Evolutionary conservation across 1,140 invertebrate genomes (phyloP), one percentile per base, ranked within the genome.

Genomic region (Microplitis mediator): DNA sequence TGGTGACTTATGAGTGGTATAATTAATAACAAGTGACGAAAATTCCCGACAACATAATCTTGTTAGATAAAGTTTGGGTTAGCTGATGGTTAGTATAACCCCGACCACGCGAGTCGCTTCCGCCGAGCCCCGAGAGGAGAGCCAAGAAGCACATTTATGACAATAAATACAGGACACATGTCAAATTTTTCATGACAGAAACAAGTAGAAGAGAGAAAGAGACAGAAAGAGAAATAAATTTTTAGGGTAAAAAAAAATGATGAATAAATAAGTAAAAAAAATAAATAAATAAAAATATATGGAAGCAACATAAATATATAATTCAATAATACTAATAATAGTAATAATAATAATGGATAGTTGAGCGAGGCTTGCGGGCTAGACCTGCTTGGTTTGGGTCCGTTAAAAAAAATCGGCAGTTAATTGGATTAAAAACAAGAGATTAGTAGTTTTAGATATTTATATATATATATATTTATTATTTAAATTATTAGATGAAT

Each of bases 111-210:
- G 83, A 81, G 78, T 84, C 82, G 84, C 85, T 84, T 82, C 86
- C 86, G 86, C 86, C 86, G 85, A 87, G 85, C 86, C 86, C 86
- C 85, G 84, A 86, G 85, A 86, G 81, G 78, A 86, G 83, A 86
- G 82, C 85, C 85, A 81, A 85, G 80, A 86, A 86, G 84, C 85
- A 75, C 64, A 75, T 72, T 45, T 45, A 23, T 23, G 51, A 72
- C 64, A 71, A 69, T 71, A 34, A 74, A 23, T 23, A 23, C 23
- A 23, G 23, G 23, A 74, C 51, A 66, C 63, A 16, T 71, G 54
- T 69, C 64, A 65, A 56, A 34, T n/a, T 65, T 13, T 80, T 76
- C 75, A 77, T 81, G 75, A 79, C 76, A 79, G 77, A 75, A 71
- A 76, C 69, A 66, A 45, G 77, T 74, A 76, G 71, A 76, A 76